These are phyloP conservation scores for Drosophila lini DNA, from an alignment of 1,140 invertebrate species.

Conservation along the genomic window DNA sequence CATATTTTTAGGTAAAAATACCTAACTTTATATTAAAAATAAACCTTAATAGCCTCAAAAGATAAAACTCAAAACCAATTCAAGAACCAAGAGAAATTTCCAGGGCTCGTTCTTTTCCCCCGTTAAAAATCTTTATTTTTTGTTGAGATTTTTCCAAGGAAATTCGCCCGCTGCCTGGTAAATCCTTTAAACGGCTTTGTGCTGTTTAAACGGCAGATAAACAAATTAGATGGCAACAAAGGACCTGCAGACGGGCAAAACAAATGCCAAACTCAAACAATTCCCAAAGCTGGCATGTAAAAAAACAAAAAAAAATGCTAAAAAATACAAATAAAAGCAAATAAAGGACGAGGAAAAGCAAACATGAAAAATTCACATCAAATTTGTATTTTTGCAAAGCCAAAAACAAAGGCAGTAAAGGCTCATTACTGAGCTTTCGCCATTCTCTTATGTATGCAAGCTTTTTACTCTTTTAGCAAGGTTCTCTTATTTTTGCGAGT, in stretches of 20 bases:
- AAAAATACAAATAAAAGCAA: conserved; percentile 42
- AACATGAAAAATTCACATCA: conserved; percentile 9
- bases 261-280: conserved; percentile 73
- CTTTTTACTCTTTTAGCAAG: conserved; percentile 23
- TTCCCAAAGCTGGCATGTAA: conserved; percentile 14
- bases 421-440: conserved; percentile 35
- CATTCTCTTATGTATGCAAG: conserved; percentile 6
- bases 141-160: neutral
- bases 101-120: neutral
- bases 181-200: conserved; percentile 47
- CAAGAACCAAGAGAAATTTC: no score
- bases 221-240: conserved; percentile 72
- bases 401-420: conserved; percentile 19
- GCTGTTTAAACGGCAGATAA: conserved; percentile 63
- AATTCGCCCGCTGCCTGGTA: conserved; percentile 2
- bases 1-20: no score
- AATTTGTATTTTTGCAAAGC: conserved; percentile 31
- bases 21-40: no score
- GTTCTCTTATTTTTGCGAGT: neutral
- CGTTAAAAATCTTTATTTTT: neutral
- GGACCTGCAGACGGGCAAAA: conserved; percentile 51
- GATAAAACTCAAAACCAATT: no score
- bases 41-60: no score
- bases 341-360: conserved; percentile 10
- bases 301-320: conserved; percentile 13